Evolutionary conservation across 2,797 vertebrate species (phyloP).

Genomic region (Telmatherina bonti): DNA sequence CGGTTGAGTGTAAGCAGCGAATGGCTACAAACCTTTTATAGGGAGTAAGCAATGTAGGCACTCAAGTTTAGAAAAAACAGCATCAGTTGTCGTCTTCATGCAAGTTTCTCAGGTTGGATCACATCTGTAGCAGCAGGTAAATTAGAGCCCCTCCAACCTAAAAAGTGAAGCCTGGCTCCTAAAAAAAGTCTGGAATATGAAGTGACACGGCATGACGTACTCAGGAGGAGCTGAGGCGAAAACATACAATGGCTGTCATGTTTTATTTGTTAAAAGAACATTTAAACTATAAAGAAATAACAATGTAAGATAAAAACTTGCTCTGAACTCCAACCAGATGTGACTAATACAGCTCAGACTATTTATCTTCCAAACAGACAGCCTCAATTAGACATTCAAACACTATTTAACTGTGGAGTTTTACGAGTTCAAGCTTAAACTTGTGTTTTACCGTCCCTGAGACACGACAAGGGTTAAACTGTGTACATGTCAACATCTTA

Average conservation of each 20-base stretch:
- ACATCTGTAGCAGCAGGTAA: no score
- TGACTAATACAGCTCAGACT: neutral
- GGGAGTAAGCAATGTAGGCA: no score
- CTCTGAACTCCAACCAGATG: neutral
- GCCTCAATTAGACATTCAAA: neutral
- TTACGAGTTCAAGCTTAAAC: conserved; percentile 24
- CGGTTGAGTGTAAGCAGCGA: no score
- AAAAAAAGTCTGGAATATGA: no score
- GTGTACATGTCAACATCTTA: conserved; percentile 53
- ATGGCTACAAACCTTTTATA: no score
- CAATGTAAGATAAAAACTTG: neutral
- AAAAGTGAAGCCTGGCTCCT: no score
- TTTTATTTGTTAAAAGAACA: neutral
- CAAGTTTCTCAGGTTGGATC: no score
- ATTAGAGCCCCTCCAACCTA: no score
- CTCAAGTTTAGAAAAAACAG: no score
- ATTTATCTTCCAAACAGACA: neutral
- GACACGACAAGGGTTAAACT: conserved; percentile 14
- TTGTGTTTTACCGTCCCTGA: conserved; percentile 20
- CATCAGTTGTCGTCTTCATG: no score
- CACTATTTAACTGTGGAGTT: neutral
- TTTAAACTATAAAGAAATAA: neutral
- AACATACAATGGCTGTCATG: neutral
- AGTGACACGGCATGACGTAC: neutral
- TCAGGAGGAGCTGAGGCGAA: neutral